Percentiles rank a stretch among this genome's conserved stretches.
Conservation (phyloP, 2,888 invertebrate species). For the Caenorhabditis angaria region DNA sequence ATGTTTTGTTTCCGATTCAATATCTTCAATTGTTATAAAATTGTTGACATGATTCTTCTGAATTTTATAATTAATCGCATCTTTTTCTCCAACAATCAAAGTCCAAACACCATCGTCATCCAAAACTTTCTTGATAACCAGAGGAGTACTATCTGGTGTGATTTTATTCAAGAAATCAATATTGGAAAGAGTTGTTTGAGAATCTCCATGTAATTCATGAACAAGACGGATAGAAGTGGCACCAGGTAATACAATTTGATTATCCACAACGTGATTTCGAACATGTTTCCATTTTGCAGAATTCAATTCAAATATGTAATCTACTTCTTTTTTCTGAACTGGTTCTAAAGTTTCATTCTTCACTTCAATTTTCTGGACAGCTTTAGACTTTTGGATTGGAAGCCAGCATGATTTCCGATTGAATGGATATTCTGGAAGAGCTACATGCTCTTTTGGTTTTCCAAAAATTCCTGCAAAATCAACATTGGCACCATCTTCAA, state of each 20-base stretch:
- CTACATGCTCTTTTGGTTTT: constrained; percentile 14
- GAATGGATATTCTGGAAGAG: constrained; percentile 51
- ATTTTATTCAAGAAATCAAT: constrained; percentile 49
- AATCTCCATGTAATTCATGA: constrained; percentile 19
- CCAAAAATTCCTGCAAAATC: constrained; percentile 32
- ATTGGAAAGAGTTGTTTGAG: constrained; percentile 15
- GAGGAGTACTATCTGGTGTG: constrained; percentile 24
- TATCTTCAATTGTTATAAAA: constrained; percentile 13
- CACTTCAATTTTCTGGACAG: neutral
- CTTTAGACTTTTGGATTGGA: constrained; percentile 18
- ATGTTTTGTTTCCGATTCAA: constrained; percentile 22
- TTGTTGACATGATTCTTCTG: neutral
- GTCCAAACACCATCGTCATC: constrained; percentile 17
- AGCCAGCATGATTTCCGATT: constrained; percentile 44
- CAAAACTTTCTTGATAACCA: constrained; percentile 21
- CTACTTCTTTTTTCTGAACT: too few relatives aligned
- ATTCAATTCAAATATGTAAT: constrained; percentile 26
- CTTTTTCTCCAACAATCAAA: constrained; percentile 20
- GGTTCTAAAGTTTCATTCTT: constrained; percentile 3
- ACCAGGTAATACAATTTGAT: constrained; percentile 50
- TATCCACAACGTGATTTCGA: constrained; percentile 48
- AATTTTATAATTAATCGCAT: constrained; percentile 37
- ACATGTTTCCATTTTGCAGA: constrained; percentile 44
- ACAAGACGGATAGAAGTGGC: constrained; percentile 49
- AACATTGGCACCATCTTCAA: constrained; percentile 12